Base-by-base conservation (phyloP, 2,113 vertebrate species). In the Tyto alba region DNA sequence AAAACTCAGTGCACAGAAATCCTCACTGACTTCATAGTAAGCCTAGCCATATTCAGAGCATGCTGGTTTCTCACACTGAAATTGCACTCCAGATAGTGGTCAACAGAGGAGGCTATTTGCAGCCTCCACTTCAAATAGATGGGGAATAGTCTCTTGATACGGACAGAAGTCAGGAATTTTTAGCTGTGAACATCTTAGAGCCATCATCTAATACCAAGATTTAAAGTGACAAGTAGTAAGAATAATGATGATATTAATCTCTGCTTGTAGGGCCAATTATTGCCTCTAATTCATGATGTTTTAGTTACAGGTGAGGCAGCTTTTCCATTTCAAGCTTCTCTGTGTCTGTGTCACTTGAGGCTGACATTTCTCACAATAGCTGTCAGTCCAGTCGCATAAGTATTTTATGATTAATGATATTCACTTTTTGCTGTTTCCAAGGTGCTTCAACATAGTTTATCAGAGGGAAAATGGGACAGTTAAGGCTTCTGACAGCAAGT, bases 331-430 rank as follows among this genome's bases (percentile, higher is more conserved):
- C 56, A 90, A 88, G 59, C 40, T 72, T 6, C n/a, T 85, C 41
- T 55, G n/a, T 83, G 43, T 62, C 63, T 91, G 17, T 93, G 68
- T 94, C 59, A 26, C 3, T 40, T 2, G 4, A 78, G 25, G 69
- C 18, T 94, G 86, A 79, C 73, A 74, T 88, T 95, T 96, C 57
- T 93, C 79, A 66, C 34, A 60, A n/a, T 82, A 85, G 38, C 40
- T 95, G 57, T 87, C 59, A 88, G 85, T 82, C 62, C 87, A 86
- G 48, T 78, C 72, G 41, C 47, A 60, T 75, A 56, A 83, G 40
- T 25, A 79, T 96, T 96, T 94, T 72, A 63, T 76, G 75, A 91
- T 90, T 90, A 86, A 89, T 60, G 50, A 76, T 47, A 91, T 59
- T 79, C 34, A 69, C 38, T 88, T 95, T 74, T 91, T 93, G 48